Evolutionary conservation across 2,888 invertebrate species (phyloP).

Genomic region (Cosmorhoe ocellata): DNA sequence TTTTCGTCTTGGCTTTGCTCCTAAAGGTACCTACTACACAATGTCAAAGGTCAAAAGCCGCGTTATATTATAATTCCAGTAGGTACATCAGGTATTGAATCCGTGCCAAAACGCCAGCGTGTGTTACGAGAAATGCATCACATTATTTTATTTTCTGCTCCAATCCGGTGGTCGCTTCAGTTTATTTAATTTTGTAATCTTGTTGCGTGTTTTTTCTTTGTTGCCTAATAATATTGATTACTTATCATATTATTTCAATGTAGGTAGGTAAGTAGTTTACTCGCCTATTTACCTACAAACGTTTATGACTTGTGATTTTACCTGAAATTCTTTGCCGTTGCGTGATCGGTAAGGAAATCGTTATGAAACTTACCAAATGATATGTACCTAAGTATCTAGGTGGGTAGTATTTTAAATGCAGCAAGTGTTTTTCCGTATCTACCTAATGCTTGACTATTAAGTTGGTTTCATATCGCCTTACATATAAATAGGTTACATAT

Average conservation of each 20-base stretch:
- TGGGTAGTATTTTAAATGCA: too few species aligned
- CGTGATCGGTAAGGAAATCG: constrained; percentile 5
- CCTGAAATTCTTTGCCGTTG: constrained; percentile 13
- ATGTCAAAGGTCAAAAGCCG: too few species aligned
- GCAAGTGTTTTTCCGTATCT: too few species aligned
- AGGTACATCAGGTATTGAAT: too few species aligned
- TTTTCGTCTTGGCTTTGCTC: too few species aligned
- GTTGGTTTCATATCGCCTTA: too few species aligned
- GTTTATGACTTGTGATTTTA: constrained; percentile 24
- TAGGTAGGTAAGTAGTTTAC: too few species aligned
- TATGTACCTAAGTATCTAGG: neutral
- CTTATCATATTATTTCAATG: neutral
- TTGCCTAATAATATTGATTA: neutral
- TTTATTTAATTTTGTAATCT: constrained; percentile 14
- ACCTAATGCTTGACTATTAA: too few species aligned
- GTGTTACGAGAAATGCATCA: constrained; percentile 23
- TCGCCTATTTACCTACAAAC: too few species aligned
- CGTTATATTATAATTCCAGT: too few species aligned
- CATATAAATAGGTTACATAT: too few species aligned
- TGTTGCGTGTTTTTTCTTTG: constrained; percentile 7
- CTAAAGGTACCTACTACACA: too few species aligned
- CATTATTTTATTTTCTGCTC: constrained; percentile 29
- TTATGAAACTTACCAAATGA: neutral
- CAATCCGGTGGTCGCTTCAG: neutral
- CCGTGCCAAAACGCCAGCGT: constrained; percentile 26